Evolutionary conservation across 2,888 invertebrate species (phyloP), one percentile per base, ranked within the genome.

Genomic region (Acanthoscelides obtectus): DNA sequence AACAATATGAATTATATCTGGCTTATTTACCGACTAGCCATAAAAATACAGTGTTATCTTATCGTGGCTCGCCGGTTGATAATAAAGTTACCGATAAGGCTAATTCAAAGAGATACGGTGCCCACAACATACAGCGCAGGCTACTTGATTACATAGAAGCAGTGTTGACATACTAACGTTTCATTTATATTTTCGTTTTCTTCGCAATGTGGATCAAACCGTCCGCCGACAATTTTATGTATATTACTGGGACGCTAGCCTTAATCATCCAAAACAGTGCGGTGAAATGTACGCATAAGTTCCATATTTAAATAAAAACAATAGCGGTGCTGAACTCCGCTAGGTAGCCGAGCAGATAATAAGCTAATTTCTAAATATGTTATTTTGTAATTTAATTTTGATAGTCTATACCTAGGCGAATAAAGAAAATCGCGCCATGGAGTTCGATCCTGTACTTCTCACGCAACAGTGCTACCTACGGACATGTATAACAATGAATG

Each of bases 11-110:
- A 72, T 71, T 71, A 74, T 76, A 75, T 76, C 72, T 45, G 12
- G 45, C 76, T 77, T 78, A 78, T 77, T 77, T 78, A 77, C 78
- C 77, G 76, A 77, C 76, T 75, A 75, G 75, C 73, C 45, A 79
- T 78, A 79, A 79, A 78, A 80, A 80, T 80, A 80, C 74, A 70
- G 69, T 70, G 70, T 65, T 75, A 75, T 76, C 76, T 79, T 78
- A 78, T 78, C 77, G 45, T 45, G 12, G 45, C 45, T 45, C 45
- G 45, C 45, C 45, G 17, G 45, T 45, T 45, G 45, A 45, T 45
- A 45, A 45, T 45, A 45, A 45, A 45, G 45, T 45, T 45, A 45
- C 45, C 45, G 45, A 45, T 45, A 45, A 45, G 45, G 45, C 45
- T 45, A 45, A 45, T 45, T 45, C 45, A 17, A 45, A 45, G 45